Evolutionary conservation across 2,888 invertebrate genomes (phyloP).

Genomic region (Trachelus tabidus): DNA sequence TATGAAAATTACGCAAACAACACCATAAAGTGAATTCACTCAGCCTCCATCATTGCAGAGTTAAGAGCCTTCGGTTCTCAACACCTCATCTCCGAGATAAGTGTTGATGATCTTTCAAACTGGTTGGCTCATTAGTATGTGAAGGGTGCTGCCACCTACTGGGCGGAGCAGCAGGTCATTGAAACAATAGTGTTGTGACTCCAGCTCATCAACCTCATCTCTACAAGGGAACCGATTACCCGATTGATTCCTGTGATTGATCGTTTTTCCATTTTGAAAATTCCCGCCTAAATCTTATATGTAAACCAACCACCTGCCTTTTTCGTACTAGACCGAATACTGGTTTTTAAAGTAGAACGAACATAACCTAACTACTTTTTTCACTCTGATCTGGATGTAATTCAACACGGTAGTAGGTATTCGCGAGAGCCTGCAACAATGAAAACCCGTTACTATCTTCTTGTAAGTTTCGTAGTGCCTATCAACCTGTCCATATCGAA

Average conservation of each 20-base stretch:
- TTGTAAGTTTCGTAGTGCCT: neutral
- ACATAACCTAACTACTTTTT: neutral
- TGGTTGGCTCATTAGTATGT: conserved; percentile 49
- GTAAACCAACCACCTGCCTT: neutral
- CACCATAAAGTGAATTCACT: neutral
- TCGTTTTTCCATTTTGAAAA: conserved; percentile 4
- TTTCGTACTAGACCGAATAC: neutral
- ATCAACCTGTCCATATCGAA: neutral
- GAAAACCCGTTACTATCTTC: neutral
- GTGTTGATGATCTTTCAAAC: conserved; percentile 46
- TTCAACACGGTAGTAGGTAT: neutral
- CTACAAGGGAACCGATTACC: conserved; percentile 6
- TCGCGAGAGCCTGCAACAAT: neutral
- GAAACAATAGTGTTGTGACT: conserved; percentile 55
- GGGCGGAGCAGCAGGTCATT: conserved; percentile 48
- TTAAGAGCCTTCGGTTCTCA: conserved; percentile 26
- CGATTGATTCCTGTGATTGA: conserved; percentile 24
- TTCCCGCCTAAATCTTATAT: neutral
- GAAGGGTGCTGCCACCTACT: conserved; percentile 49
- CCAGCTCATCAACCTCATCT: conserved; percentile 47
- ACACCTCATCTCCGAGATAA: conserved; percentile 38
- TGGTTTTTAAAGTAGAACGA: neutral
- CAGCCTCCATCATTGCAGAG: neutral
- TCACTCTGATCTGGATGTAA: neutral
- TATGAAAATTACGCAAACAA: neutral